Evolutionary conservation across 2,797 vertebrate genomes (phyloP).

Genomic region (Atherinosoma microstoma): DNA sequence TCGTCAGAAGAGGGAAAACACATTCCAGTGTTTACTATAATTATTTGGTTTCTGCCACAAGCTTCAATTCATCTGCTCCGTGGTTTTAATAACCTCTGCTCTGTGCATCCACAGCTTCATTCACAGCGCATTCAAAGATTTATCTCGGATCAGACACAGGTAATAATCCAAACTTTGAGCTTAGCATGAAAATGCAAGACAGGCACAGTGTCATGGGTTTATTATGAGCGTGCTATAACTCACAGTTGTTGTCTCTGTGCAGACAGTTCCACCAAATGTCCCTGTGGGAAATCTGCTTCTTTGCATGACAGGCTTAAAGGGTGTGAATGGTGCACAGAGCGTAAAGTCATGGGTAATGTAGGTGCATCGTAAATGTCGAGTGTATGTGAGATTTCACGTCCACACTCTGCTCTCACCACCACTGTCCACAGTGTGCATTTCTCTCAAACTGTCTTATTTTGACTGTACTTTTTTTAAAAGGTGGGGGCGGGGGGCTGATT

Average conservation of each 20-base stretch:
- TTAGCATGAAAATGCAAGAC: not conserved
- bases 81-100: not conserved
- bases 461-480: not conserved
- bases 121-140: not conserved
- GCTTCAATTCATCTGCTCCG: slow-evolving; percentile 12
- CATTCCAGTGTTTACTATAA: slow-evolving; percentile 53
- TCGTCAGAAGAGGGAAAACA: slow-evolving; percentile 31
- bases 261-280: slow-evolving; percentile 18
- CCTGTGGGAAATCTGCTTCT: slow-evolving; percentile 11
- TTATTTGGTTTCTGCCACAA: slow-evolving; percentile 37
- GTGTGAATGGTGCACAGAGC: slow-evolving; percentile 29
- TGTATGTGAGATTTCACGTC: slow-evolving; percentile 75
- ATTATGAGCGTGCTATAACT: slow-evolving; percentile 27
- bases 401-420: slow-evolving; percentile 58
- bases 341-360: slow-evolving; percentile 30
- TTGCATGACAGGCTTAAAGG: slow-evolving; percentile 14
- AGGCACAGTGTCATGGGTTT: slow-evolving; percentile 9
- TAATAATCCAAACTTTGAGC: not conserved
- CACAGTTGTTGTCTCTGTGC: slow-evolving; percentile 4
- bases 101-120: not conserved
- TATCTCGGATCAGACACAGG: not conserved
- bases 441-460: slow-evolving; percentile 18
- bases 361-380: slow-evolving; percentile 54
- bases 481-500: no score
- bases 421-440: slow-evolving; percentile 13